Evolutionary conservation across 2,888 invertebrate species (phyloP), one percentile per base, ranked within the genome.

Genomic region (Caenorhabditis virilis): DNA sequence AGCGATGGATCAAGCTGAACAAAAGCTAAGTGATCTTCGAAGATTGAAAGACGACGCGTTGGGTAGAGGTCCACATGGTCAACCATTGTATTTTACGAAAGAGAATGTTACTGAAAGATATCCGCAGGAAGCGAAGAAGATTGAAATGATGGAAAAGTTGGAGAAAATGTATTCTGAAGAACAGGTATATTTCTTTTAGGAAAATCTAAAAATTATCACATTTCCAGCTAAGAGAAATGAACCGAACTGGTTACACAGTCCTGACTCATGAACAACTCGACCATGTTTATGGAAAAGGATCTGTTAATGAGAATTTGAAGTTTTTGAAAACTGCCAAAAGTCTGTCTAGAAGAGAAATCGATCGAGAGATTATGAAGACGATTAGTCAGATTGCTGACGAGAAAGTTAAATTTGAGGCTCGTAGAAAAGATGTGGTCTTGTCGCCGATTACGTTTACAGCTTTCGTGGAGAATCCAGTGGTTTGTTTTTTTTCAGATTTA

Each of bases 21-120:
- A 41, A 11, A 67, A 77, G 26, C 5, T 59, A 20, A 16, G 52
- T 23, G 59, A 67, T 7, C 61, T 52, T 11, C 43, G 45, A n/a
- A 43, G 56, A 22, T 23, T 33, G 26, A 53, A 53, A 13, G 55
- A 56, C 50, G 50, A 52, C n/a, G 60, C 47, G 18, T 64, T 62
- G 51, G 49, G 56, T 27, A 54, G 62, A 33, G 62, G 64, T 15
- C 66, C 64, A 15, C 52, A 60, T 35, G 70, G 68, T n/a, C 62
- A 70, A 54, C 68, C 62, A 35, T 51, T 78, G 22, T 79, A 78
- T 58, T 77, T 77, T 38, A 74, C 76, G 0, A 78, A 77, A 49
- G 58, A 80, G 45, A 80, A 78, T 47, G 67, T 75, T 7, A 76
- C 72, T 16, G 66, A 67, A 18, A 26, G 62, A 23, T 52, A 54